phyloP scores from a whole-genome alignment of 2,888 invertebrate species.

The Prosopocoilus inquinatus region DNA sequence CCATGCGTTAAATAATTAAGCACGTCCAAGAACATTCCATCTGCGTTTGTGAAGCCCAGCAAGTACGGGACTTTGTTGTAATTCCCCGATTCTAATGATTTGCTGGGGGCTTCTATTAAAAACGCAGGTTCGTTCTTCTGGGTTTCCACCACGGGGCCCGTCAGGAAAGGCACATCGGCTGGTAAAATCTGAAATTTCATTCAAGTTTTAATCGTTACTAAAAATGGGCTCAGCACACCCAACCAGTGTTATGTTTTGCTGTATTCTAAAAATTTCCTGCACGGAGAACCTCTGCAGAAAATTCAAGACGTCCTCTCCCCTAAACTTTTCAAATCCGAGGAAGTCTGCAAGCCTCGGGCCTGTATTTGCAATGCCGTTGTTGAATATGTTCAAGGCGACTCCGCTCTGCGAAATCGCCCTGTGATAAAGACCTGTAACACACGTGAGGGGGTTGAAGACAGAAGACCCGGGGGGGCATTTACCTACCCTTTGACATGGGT shows the following conservation, averaged over 20 bases:
- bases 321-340: not conserved
- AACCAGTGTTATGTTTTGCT: slow-evolving; percentile 9
- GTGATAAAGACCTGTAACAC: slow-evolving; percentile 14
- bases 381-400: slow-evolving; percentile 9
- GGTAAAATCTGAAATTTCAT: slow-evolving; percentile 7
- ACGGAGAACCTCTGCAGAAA: slow-evolving; percentile 8
- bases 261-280: slow-evolving; percentile 13
- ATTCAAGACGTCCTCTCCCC: slow-evolving; percentile 2
- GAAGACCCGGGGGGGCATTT: no score
- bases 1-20: not conserved
- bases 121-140: slow-evolving; percentile 2
- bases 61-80: slow-evolving; percentile 13
- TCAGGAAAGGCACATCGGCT: slow-evolving; percentile 3
- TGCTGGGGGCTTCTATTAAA: slow-evolving; percentile 3
- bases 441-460: no score
- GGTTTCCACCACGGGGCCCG: slow-evolving; percentile 9
- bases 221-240: no score
- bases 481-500: slow-evolving; percentile 42
- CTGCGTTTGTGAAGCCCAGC: slow-evolving; percentile 11
- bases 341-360: slow-evolving; percentile 4
- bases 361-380: slow-evolving; percentile 7
- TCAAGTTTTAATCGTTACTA: no score
- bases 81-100: slow-evolving; percentile 4
- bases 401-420: slow-evolving; percentile 16
- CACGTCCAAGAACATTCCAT: slow-evolving; percentile 3